Base-by-base conservation (phyloP, 1,140 invertebrate species). In the Bombus impatiens region DNA sequence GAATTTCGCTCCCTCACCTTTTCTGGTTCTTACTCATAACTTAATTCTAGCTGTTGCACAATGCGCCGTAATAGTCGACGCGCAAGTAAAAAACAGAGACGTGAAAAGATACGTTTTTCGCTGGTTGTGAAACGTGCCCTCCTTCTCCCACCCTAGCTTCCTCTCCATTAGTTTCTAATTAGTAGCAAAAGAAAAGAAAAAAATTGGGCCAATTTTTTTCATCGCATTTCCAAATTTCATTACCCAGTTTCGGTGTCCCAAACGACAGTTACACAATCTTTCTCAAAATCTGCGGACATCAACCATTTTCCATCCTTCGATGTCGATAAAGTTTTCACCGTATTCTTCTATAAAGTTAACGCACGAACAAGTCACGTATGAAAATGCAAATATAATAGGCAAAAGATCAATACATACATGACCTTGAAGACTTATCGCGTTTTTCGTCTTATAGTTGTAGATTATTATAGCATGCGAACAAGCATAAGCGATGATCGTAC, bases 391-490 rank as follows among this genome's bases (percentile, higher is more conserved):
- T 67, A 32, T 32, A 67, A 67, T 35, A 35, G 1, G 32, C 15
- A 75, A 35, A 0, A 42, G 44, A n/a, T 37, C 10, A 18, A 78
- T 89, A 86, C 95, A 94, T 89, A 97, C 96, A 89, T 97, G 96
- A 62, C 96, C 96, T 87, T 96, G 95, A 37, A 97, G 92, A 88
- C 95, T 95, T 80, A 93, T 92, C 94, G 96, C 96, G 57, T 95
- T 91, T 72, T 95, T 95, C 0, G 91, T 92, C 5, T 88, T 92
- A 92, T 96, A 96, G 91, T 96, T 93, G 88, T 96, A 96, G 0
- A 96, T 83, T 6, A 96, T 93, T 5, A 91, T 94, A 78, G 94
- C 94, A 89, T 97, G 96, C 2, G 95, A 93, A 13, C 95, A 95
- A 5, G 95, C 95, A 86, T 96, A 96, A 85, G 96, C 96, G 5